phyloP scores from a whole-genome alignment of 1,140 invertebrate species.

The Brachionus asplanchnoidis region DNA sequence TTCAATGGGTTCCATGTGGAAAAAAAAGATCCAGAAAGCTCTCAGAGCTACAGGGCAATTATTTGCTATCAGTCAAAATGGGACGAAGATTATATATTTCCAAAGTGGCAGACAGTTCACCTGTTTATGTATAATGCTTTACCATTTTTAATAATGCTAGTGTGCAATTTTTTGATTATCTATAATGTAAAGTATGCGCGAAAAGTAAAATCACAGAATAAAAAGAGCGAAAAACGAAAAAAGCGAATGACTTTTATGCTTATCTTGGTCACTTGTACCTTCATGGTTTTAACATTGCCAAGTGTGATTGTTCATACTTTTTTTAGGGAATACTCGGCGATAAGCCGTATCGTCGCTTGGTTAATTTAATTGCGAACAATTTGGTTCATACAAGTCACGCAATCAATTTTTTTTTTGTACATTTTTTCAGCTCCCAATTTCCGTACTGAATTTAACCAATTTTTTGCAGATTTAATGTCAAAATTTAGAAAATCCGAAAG shows the following conservation, averaged over 20 bases:
- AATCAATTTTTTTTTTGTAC: conserved; percentile 41
- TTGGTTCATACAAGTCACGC: conserved; percentile 38
- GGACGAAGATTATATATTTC: conserved; percentile 26
- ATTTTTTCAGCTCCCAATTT: conserved; percentile 39
- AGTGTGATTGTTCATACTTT: conserved; percentile 39
- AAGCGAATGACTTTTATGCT: conserved; percentile 19
- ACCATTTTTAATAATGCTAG: conserved; percentile 37
- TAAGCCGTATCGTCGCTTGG: conserved; percentile 1
- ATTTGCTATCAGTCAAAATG: conserved; percentile 4
- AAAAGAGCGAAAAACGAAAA: background rate
- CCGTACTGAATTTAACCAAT: conserved; percentile 2
- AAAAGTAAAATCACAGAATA: background rate
- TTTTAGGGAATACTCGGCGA: background rate
- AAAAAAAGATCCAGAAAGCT: background rate
- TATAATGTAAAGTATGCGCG: conserved; percentile 23
- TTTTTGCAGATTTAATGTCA: background rate
- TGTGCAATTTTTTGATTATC: conserved; percentile 37
- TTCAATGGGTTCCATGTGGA: background rate
- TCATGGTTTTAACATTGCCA: conserved; percentile 38
- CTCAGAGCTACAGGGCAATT: background rate
- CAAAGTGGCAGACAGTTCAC: conserved; percentile 41
- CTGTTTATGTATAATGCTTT: conserved; percentile 26
- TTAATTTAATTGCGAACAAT: conserved; percentile 36
- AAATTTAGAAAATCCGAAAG: background rate
- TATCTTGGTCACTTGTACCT: conserved; percentile 33